These are phyloP conservation scores for Camponotus pennsylvanicus DNA, from an alignment of 1,140 invertebrate species.

Conservation along the genomic window DNA sequence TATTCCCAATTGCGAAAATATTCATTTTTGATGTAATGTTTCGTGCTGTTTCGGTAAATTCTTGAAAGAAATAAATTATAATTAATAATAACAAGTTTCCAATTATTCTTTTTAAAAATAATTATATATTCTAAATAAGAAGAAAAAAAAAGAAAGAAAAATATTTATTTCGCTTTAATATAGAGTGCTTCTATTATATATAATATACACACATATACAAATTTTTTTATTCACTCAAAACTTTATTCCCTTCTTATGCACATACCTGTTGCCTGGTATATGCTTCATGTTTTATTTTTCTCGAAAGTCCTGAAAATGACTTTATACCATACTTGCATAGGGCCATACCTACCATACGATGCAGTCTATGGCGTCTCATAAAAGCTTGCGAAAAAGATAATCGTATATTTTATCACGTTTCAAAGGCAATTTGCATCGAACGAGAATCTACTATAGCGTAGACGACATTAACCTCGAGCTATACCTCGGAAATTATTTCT, in stretches of 20 bases:
- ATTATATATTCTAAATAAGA: background rate
- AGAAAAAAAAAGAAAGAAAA: background rate
- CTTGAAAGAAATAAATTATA: background rate
- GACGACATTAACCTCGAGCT: background rate
- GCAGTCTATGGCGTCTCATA: slow-evolving; percentile 17
- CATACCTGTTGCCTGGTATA: background rate
- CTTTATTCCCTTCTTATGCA: background rate
- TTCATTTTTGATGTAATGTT: background rate
- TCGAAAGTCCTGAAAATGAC: slow-evolving; percentile 1
- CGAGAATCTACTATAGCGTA: background rate
- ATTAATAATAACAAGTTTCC: background rate
- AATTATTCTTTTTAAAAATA: background rate
- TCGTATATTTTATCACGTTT: slow-evolving; percentile 43
- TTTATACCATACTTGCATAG: slow-evolving; percentile 20
- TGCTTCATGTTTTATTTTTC: background rate
- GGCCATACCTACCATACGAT: background rate
- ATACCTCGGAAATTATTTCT: slow-evolving; percentile 31
- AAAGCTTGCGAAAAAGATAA: slow-evolving; percentile 40
- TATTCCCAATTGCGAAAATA: background rate
- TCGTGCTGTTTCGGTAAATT: background rate
- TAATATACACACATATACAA: background rate
- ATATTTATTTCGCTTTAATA: background rate
- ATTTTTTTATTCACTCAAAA: slow-evolving; percentile 22
- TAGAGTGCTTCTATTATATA: background rate
- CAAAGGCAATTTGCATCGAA: slow-evolving; percentile 20